Percentiles rank a stretch among this genome's conserved stretches.
phyloP scores from a whole-genome alignment of 2,888 invertebrate species.

The Ceramica pisi region DNA sequence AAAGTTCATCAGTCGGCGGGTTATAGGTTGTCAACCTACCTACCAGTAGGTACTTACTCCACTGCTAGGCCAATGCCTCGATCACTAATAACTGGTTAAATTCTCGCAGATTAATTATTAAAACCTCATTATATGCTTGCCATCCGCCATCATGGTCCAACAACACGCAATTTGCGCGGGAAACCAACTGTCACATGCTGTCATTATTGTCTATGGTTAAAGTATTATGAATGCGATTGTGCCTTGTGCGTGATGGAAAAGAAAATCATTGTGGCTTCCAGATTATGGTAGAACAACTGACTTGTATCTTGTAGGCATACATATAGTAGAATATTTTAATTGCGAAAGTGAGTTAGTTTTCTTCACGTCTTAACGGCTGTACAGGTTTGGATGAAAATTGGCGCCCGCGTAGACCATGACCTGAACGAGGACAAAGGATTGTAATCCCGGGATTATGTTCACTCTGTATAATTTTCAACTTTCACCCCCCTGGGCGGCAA shows the following conservation, averaged over 20 bases:
- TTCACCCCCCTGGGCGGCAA: too few species aligned
- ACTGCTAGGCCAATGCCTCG: slow-evolving; percentile 43
- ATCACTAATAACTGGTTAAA: slow-evolving; percentile 41
- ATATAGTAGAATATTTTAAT: too few species aligned
- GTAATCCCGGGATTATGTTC: too few species aligned
- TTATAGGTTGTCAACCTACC: slow-evolving; percentile 4
- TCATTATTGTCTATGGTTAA: slow-evolving; percentile 36
- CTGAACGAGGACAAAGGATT: too few species aligned
- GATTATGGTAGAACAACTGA: not conserved
- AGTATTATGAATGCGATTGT: slow-evolving; percentile 16
- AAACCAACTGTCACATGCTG: slow-evolving; percentile 67
- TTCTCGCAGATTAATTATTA: slow-evolving; percentile 45
- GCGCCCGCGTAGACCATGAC: too few species aligned
- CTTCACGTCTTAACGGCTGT: too few species aligned
- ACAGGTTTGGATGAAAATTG: too few species aligned
- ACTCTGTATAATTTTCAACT: too few species aligned
- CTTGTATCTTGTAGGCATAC: not conserved
- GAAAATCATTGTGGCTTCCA: slow-evolving; percentile 12
- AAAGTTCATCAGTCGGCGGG: not conserved
- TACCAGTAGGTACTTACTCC: not conserved
- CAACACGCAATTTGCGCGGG: slow-evolving; percentile 65
- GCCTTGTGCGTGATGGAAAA: slow-evolving; percentile 9
- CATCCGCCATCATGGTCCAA: slow-evolving; percentile 50
- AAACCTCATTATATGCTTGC: slow-evolving; percentile 47
- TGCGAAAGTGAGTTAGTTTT: too few species aligned